These are phyloP conservation scores for Oegoconia quadripuncta DNA, from an alignment of 2,888 invertebrate species.

Conservation along the genomic window DNA sequence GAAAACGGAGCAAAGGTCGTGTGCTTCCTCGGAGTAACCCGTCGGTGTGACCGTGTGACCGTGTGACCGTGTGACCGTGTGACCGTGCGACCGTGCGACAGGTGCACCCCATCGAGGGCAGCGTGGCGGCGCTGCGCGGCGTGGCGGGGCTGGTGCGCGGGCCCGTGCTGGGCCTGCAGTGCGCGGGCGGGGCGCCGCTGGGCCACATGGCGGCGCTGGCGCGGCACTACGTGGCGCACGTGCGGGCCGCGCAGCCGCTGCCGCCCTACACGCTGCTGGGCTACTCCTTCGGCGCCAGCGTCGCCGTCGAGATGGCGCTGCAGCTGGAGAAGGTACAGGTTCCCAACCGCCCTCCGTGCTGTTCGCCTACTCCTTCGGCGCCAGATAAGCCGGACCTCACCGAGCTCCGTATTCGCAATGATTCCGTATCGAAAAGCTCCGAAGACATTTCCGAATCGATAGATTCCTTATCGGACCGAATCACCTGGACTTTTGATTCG, in stretches of 20 bases:
- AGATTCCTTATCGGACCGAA: too few relatives aligned
- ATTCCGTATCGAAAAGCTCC: too few relatives aligned
- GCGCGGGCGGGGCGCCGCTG: constrained; percentile 87
- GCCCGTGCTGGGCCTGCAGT: constrained; percentile 94
- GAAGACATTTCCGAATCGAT: too few relatives aligned
- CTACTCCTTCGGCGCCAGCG: constrained; percentile 97
- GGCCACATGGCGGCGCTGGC: constrained; percentile 86
- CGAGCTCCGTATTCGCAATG: too few relatives aligned
- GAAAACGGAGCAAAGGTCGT: too few relatives aligned
- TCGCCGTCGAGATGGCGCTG: constrained; percentile 96
- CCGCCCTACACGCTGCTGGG: constrained; percentile 95
- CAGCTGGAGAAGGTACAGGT: constrained; percentile 82
- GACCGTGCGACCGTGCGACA: too few relatives aligned
- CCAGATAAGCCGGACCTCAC: too few relatives aligned
- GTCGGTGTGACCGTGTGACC: too few relatives aligned
- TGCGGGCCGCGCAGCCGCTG: constrained; percentile 85
- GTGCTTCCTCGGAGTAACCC: too few relatives aligned
- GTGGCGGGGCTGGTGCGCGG: constrained; percentile 86
- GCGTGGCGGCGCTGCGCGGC: constrained; percentile 83
- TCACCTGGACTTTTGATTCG: too few relatives aligned
- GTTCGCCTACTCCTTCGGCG: too few relatives aligned
- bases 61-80: too few relatives aligned
- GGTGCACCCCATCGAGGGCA: constrained; percentile 96
- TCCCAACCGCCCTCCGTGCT: neutral
- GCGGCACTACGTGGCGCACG: constrained; percentile 83